These are phyloP conservation scores for Momotus momota DNA, from an alignment of 2,797 vertebrate genomes.

Conservation along the genomic window DNA sequence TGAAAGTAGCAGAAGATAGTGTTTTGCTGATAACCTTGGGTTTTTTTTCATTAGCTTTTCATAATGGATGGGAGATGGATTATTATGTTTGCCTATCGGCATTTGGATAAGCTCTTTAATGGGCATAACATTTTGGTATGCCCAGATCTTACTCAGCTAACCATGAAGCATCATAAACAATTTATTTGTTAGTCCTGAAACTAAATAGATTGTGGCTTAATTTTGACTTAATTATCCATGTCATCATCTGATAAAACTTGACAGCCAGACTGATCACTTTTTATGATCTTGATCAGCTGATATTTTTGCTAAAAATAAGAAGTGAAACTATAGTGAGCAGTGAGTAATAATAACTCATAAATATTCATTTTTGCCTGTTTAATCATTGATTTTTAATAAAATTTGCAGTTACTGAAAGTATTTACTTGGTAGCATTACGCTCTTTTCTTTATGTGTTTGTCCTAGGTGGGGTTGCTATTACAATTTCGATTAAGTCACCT, in stretches of 20 bases:
- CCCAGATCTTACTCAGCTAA: constrained; percentile 27
- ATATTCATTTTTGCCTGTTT: constrained; percentile 24
- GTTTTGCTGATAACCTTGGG: background rate
- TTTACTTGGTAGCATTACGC: constrained; percentile 16
- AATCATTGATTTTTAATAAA: constrained; percentile 49
- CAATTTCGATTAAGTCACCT: constrained; percentile 4
- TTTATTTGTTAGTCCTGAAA: constrained; percentile 50
- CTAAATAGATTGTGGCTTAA: constrained; percentile 37
- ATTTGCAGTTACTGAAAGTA: constrained; percentile 13
- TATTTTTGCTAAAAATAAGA: constrained; percentile 48
- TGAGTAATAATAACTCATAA: constrained; percentile 33
- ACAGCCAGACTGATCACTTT: constrained; percentile 1
- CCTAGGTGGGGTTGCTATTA: background rate
- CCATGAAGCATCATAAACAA: constrained; percentile 30
- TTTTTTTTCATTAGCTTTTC: constrained; percentile 1
- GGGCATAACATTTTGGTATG: constrained; percentile 21
- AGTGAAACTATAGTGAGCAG: background rate
- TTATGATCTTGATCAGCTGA: constrained; percentile 48
- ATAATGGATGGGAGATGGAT: background rate
- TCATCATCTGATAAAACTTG: constrained; percentile 53
- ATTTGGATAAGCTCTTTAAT: constrained; percentile 47
- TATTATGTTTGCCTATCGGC: constrained; percentile 2
- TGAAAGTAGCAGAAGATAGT: background rate
- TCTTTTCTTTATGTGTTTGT: background rate
- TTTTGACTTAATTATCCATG: constrained; percentile 53